Conservation (phyloP, 2,888 invertebrate species). For the Rotaria magnacalcarata region DNA sequence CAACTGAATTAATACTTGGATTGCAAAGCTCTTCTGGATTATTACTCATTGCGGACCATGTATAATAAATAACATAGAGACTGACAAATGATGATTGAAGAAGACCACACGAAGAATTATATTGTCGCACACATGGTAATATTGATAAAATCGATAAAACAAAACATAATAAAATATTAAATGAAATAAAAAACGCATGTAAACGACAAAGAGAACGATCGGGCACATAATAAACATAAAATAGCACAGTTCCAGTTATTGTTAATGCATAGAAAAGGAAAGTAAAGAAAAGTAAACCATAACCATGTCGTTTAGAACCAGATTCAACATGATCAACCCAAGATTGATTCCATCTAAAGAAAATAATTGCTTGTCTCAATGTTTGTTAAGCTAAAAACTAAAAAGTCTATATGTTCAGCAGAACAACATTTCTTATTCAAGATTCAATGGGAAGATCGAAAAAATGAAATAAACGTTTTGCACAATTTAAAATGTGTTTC, state of each 20-base stretch:
- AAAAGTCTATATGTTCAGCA: too few relatives aligned
- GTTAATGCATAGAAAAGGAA: slow-evolving; percentile 75
- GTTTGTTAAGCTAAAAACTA: too few relatives aligned
- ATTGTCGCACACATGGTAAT: slow-evolving; percentile 83
- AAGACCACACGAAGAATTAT: slow-evolving; percentile 50
- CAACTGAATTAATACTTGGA: slow-evolving; percentile 39
- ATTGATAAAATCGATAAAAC: slow-evolving; percentile 78
- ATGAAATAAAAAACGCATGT: slow-evolving; percentile 92
- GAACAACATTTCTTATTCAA: too few relatives aligned
- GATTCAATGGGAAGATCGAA: too few relatives aligned
- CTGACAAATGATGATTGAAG: slow-evolving; percentile 85
- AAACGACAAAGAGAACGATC: slow-evolving; percentile 72
- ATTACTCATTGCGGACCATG: slow-evolving; percentile 88
- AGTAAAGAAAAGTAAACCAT: slow-evolving; percentile 76
- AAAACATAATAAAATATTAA: slow-evolving; percentile 84
- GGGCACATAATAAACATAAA: slow-evolving; percentile 74
- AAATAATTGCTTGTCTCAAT: too few relatives aligned
- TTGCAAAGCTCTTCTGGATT: slow-evolving; percentile 66
- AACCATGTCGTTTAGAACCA: slow-evolving; percentile 41
- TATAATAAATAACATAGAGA: slow-evolving; percentile 88
- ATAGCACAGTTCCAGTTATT: slow-evolving; percentile 74
- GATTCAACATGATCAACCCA: slow-evolving; percentile 76
- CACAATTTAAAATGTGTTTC: too few relatives aligned
- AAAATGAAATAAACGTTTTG: too few relatives aligned
- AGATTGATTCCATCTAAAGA: slow-evolving; percentile 73